Evolutionary conservation across 2,797 vertebrate species (phyloP).

Genomic region (Poecilia wingei): DNA sequence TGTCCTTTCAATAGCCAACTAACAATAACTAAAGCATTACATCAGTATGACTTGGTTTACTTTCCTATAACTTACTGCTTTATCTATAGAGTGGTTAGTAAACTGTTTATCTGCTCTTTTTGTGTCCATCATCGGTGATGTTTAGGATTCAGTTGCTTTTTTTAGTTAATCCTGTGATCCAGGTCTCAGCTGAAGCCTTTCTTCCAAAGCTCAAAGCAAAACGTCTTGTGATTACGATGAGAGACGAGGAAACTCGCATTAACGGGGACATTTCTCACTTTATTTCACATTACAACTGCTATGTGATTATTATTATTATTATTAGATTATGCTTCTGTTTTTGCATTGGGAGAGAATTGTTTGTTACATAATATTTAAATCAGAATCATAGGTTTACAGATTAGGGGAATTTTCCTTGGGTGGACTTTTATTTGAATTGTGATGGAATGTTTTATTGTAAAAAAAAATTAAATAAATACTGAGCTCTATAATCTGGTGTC

Average conservation of each 20-base stretch:
- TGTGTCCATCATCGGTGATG: constrained; percentile 59
- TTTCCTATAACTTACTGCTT: constrained; percentile 58
- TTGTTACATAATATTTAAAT: constrained; percentile 37
- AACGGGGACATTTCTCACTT: neutral
- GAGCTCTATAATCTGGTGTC: constrained; percentile 62
- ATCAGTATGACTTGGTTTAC: constrained; percentile 60
- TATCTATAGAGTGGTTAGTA: constrained; percentile 69
- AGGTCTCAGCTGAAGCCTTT: constrained; percentile 32
- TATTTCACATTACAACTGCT: neutral
- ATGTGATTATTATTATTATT: constrained; percentile 4
- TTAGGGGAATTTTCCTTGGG: constrained; percentile 40
- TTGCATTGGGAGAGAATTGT: constrained; percentile 47
- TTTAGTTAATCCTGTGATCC: constrained; percentile 59
- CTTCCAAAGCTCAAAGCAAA: constrained; percentile 48
- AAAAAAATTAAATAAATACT: constrained; percentile 77
- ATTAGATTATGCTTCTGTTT: constrained; percentile 18
- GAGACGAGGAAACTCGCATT: constrained; percentile 1
- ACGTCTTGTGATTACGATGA: constrained; percentile 40
- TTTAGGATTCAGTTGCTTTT: constrained; percentile 53
- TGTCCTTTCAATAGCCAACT: constrained; percentile 73
- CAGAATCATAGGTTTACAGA: constrained; percentile 57
- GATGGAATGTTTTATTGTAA: constrained; percentile 77
- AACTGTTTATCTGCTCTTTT: constrained; percentile 59
- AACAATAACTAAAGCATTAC: constrained; percentile 77
- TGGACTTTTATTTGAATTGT: constrained; percentile 70